Evolutionary conservation across 2,888 invertebrate species (phyloP), one percentile per base, ranked within the genome.

Genomic region (Arge pagana): DNA sequence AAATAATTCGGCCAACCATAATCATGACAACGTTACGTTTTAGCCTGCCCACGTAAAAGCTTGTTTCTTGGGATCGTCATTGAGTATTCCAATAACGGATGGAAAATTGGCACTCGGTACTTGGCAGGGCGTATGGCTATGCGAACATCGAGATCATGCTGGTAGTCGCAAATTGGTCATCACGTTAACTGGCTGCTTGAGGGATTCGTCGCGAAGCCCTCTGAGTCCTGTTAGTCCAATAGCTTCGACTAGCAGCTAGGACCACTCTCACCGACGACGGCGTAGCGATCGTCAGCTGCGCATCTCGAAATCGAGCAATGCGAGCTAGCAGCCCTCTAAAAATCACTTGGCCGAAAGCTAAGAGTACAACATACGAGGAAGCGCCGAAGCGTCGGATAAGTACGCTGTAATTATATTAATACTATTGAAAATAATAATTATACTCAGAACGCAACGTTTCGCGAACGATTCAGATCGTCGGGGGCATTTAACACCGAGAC

Each of bases 101-200:
- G 96, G 96, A 68, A 93, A 93, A 79, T 82, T 96, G 71, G 93
- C 94, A 76, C 82, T 96, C 71, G 96, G 96, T 66, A 95, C 94
- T 68, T 97, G 96, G 96, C 96, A 96, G 81, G 96, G 97, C 59
- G 90, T 97, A 63, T 97, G 96, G 96, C 84, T 97, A 67, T 96
- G 96, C 81, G 97, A 97, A 80, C 97, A 97, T 81, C 87, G 97
- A 74, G 93, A 96, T 82, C 91, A 91, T 76, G 96, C 95, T 65
- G 94, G 95, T 70, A 93, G 93, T 77, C 86, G 94, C 69, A 94
- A 94, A 84, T 78, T 86, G 66, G 88, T 90, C 70, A 89, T 93
- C 77, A 94, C 94, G 64, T 81, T 94, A 78, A 93, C 93, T 68
- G 94, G 94, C 57, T 93, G 93, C 80, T 85, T 92, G 73, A 85